Base-by-base conservation (phyloP, 1,140 invertebrate species). In the Parapsyche elsis region DNA sequence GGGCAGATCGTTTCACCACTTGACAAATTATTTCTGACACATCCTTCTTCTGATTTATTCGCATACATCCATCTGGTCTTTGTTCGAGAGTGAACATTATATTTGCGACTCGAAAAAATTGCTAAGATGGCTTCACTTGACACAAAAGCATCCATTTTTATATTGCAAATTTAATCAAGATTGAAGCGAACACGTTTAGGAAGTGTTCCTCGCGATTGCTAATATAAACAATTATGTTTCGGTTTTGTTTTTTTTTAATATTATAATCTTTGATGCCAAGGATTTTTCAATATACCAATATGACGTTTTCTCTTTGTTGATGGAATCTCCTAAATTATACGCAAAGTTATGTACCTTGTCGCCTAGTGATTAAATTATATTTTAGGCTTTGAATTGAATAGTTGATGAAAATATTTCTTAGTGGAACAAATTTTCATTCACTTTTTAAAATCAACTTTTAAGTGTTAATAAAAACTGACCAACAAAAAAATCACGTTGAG, bases 11-110 rank as follows among this genome's bases (percentile, higher is more conserved):
- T 67, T 67, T 67, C 64, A 26, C 64, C 64, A n/a, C 24, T 67
- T 67, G 64, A 67, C 64, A 67, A 67, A 67, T 67, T 67, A 67
- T 67, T 67, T 67, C 64, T 67, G 64, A 67, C 64, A 67, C 24
- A 67, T 67, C 64, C 64, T 24, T 67, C 64, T 67, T 67, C 64
- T 67, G 64, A 67, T 67, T 67, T 67, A 67, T 67, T 67, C 64
- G 64, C 64, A 38, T 5, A 67, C 64, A 67, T 67, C 64, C 21
- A 67, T 67, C 64, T 67, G 64, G 2, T 67, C 64, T 67, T 67
- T 67, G 64, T 67, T 67, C 4, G 21, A 26, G 10, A 53, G 1
- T 38, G 30, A 53, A 53, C 49, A 53, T 46, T 46, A 46, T 14
- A 53, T 53, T 16, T 53, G 49, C 49, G 12, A 38, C 30, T 53